These are phyloP conservation scores for Zosterops hypoxanthus DNA, from an alignment of 2,113 vertebrate genomes.

Conservation along the genomic window DNA sequence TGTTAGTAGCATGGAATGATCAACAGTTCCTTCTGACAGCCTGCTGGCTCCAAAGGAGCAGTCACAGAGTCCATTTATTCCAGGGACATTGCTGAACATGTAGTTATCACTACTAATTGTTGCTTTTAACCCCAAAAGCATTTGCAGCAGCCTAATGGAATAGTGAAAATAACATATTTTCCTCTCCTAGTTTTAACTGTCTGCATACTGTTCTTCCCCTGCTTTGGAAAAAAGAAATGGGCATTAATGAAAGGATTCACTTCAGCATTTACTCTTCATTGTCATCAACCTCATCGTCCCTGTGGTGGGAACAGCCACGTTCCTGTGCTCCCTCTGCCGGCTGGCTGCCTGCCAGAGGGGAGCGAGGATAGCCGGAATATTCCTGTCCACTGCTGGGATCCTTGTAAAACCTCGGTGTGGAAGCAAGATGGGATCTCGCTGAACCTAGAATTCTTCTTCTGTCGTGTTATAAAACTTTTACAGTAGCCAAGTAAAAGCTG, in stretches of 20 bases:
- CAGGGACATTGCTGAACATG: not conserved
- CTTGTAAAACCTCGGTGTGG: not conserved
- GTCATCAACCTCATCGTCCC: constrained; percentile 7
- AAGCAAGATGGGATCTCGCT: not conserved
- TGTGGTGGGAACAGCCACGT: not conserved
- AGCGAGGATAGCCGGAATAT: not conserved
- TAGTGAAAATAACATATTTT: not conserved
- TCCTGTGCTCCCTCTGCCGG: constrained; percentile 4
- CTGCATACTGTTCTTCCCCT: not conserved
- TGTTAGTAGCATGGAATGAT: not conserved
- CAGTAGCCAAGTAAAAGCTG: not conserved
- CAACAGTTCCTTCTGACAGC: constrained; percentile 21
- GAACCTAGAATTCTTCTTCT: not conserved
- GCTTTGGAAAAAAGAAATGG: not conserved
- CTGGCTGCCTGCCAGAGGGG: not conserved
- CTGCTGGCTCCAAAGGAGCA: not conserved
- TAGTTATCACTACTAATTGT: constrained; percentile 14
- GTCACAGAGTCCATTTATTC: constrained; percentile 2
- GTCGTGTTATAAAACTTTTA: accelerated
- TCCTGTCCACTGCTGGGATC: not conserved
- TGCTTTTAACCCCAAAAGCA: constrained; percentile 20
- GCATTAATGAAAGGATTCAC: not conserved
- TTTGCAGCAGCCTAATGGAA: not conserved
- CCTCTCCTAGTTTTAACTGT: not conserved
- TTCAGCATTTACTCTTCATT: not conserved